phyloP scores from a whole-genome alignment of 1,140 invertebrate species.

The Drosophila nasuta region DNA sequence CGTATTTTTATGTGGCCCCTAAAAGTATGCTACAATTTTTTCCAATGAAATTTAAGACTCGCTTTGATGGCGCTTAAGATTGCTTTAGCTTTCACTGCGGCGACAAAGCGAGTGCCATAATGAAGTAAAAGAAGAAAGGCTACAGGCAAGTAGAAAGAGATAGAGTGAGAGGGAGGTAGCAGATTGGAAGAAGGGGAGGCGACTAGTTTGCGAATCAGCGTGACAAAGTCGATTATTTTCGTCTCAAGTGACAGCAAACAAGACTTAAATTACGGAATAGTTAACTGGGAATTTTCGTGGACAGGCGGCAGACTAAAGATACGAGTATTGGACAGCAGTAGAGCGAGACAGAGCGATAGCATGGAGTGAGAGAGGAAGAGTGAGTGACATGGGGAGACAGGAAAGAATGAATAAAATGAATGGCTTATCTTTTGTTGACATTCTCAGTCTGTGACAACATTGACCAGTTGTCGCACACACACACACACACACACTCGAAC shows the following conservation, averaged over 20 bases:
- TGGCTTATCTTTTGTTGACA: slow-evolving; percentile 83
- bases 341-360: not conserved
- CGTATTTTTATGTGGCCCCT: slow-evolving; percentile 16
- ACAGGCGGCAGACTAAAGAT: slow-evolving; percentile 6
- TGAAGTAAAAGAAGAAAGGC: not conserved
- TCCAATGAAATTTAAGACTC: slow-evolving; percentile 69
- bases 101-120: not conserved
- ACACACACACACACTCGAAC: slow-evolving; percentile 25
- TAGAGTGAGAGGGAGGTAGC: not conserved
- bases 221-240: slow-evolving; percentile 82
- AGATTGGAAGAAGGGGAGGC: not conserved
- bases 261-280: slow-evolving; percentile 81
- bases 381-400: slow-evolving; percentile 12
- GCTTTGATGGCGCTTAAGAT: slow-evolving; percentile 41
- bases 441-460: slow-evolving; percentile 80
- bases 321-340: not conserved
- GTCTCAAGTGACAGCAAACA: slow-evolving; percentile 82
- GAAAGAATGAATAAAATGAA: slow-evolving; percentile 81
- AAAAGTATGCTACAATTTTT: slow-evolving; percentile 40
- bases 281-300: slow-evolving; percentile 60
- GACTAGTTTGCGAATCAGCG: slow-evolving; percentile 35
- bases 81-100: slow-evolving; percentile 13
- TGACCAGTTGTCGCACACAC: slow-evolving; percentile 69
- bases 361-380: not conserved
- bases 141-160: not conserved